These are phyloP conservation scores for Atta cephalotes DNA, from an alignment of 1,140 invertebrate genomes.

Conservation along the genomic window DNA sequence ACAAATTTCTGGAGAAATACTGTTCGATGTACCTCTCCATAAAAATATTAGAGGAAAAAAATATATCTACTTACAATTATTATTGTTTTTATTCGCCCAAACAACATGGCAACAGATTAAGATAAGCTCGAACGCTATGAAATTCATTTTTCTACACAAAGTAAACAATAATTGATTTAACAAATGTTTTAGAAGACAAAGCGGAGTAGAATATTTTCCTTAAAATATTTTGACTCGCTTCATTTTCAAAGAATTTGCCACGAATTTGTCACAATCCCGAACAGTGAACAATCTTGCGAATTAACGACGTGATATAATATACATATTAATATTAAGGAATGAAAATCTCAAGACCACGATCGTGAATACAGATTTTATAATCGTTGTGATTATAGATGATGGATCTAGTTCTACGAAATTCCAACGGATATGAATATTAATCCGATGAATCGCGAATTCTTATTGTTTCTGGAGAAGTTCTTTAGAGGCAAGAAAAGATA, in stretches of 20 bases:
- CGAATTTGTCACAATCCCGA: not conserved
- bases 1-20: not conserved
- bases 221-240: not conserved
- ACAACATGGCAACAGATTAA: conserved; percentile 46
- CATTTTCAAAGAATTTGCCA: not conserved
- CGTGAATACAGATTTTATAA: conserved; percentile 1
- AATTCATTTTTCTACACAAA: conserved; percentile 35
- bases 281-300: not conserved
- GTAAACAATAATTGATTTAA: conserved; percentile 6
- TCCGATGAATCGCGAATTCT: not conserved
- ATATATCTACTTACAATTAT: conserved; percentile 35
- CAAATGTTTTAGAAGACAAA: not conserved
- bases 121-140: conserved; percentile 34
- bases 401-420: not conserved
- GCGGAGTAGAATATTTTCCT: not conserved
- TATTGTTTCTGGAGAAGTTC: not conserved
- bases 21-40: not conserved
- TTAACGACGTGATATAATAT: not conserved
- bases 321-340: not conserved
- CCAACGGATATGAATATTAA: conserved; percentile 1
- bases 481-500: not conserved
- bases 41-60: not conserved
- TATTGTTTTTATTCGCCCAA: not conserved
- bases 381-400: not conserved
- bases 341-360: not conserved